A percentile compares a stretch with the other conserved stretches of the same genome.
Evolutionary conservation across 2,797 vertebrate genomes (phyloP).

Genomic region (Clangula hyemalis): DNA sequence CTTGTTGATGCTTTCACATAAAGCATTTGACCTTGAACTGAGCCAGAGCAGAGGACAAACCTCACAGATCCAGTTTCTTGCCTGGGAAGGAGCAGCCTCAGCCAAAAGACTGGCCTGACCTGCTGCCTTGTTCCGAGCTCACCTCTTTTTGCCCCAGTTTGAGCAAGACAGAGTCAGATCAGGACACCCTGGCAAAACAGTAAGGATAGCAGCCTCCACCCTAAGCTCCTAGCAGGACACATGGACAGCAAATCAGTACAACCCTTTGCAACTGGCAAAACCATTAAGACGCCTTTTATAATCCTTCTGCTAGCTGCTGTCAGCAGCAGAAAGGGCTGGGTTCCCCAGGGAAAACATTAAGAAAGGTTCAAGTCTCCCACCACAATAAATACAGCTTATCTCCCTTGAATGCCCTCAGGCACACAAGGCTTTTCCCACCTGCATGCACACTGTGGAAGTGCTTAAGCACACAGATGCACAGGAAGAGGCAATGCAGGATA

Average conservation of each 20-base stretch:
- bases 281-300: neutral
- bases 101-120: neutral
- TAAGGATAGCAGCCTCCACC: neutral
- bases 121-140: neutral
- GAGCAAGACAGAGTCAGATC: neutral
- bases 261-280: neutral
- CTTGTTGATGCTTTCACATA: neutral
- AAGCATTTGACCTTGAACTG: neutral
- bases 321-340: conserved; percentile 17
- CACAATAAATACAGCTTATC: neutral
- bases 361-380: neutral
- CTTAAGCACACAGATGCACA: neutral
- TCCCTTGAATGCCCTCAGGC: neutral
- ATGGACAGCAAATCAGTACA: neutral
- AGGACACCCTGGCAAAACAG: neutral
- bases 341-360: neutral
- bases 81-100: neutral
- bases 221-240: neutral
- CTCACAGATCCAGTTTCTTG: neutral
- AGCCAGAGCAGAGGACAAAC: neutral
- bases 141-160: neutral
- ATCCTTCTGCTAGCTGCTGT: neutral
- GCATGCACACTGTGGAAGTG: fast-evolving
- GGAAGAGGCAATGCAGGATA: neutral
- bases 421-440: neutral